A percentile compares a stretch with the other conserved stretches of the same genome.
phyloP scores from a whole-genome alignment of 2,888 invertebrate species.

The Tortricodes alternella region DNA sequence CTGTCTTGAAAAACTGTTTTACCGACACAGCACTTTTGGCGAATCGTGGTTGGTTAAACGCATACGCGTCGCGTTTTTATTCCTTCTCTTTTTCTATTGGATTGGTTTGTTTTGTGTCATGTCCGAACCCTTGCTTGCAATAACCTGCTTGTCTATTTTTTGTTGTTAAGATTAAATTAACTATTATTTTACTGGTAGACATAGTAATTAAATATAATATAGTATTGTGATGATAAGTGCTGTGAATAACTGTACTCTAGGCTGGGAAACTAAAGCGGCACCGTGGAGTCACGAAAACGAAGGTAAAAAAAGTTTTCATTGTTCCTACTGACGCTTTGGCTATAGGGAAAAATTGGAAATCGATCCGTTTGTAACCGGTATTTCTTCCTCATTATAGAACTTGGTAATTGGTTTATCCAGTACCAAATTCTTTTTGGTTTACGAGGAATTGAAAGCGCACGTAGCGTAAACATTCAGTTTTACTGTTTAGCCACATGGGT shows the following conservation, averaged over 20 bases:
- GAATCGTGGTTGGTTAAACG: conserved; percentile 50
- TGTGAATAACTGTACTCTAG: conserved; percentile 80
- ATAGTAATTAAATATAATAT: conserved; percentile 62
- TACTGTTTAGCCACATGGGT: conserved; percentile 52
- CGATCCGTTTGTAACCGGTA: conserved; percentile 39
- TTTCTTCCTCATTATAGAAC: background rate
- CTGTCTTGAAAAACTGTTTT: conserved; percentile 50
- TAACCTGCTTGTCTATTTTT: conserved; percentile 73
- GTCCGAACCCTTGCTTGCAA: conserved; percentile 70
- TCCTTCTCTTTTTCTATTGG: conserved; percentile 75
- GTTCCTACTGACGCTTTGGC: conserved; percentile 62
- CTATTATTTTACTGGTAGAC: conserved; percentile 69
- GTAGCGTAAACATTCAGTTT: conserved; percentile 27
- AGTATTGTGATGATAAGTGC: conserved; percentile 82
- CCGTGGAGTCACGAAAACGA: conserved; percentile 84
- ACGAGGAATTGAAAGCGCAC: conserved; percentile 18
- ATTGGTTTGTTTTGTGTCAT: conserved; percentile 80
- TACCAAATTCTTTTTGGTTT: background rate
- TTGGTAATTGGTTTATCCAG: background rate
- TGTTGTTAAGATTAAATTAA: conserved; percentile 60
- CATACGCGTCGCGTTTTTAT: conserved; percentile 70
- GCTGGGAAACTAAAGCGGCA: conserved; percentile 81
- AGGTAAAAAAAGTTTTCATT: conserved; percentile 77
- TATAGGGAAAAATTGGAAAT: conserved; percentile 53
- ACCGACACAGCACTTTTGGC: conserved; percentile 50